These are phyloP conservation scores for Danio jaintianensis DNA, from an alignment of 2,797 vertebrate species.

Conservation along the genomic window DNA sequence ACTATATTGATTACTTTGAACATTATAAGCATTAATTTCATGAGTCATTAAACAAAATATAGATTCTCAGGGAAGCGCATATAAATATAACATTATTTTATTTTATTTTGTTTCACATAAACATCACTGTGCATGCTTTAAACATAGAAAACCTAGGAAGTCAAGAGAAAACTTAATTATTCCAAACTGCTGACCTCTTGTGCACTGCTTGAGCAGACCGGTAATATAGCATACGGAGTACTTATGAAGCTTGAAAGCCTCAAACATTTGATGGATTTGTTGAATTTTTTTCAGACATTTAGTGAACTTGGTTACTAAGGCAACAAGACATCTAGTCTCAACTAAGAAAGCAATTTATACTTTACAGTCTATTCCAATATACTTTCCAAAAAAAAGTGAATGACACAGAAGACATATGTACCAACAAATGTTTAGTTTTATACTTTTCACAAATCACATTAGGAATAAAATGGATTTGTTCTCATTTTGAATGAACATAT, in stretches of 20 bases:
- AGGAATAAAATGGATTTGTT: not conserved
- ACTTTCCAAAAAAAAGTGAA: not conserved
- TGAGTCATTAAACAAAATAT: no score
- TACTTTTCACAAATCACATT: not conserved
- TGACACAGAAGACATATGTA: not conserved
- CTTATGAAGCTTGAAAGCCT: not conserved
- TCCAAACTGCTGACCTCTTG: no score
- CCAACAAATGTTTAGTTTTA: not conserved
- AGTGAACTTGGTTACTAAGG: not conserved
- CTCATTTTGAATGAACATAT: constrained; percentile 9
- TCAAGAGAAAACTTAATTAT: no score
- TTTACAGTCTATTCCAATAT: not conserved
- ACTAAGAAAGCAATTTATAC: not conserved
- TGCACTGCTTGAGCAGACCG: no score
- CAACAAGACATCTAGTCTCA: not conserved
- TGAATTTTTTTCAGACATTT: not conserved
- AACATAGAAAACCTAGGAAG: no score
- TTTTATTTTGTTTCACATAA: no score
- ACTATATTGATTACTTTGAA: no score
- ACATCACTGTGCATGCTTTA: no score
- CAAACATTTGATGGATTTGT: not conserved
- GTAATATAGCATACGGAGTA: not conserved
- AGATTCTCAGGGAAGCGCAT: no score
- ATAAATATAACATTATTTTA: no score
- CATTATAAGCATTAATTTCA: no score